Percentiles rank a stretch among this genome's conserved stretches.
Conservation (phyloP, 2,113 vertebrate genomes). For the Panthera tigris region DNA sequence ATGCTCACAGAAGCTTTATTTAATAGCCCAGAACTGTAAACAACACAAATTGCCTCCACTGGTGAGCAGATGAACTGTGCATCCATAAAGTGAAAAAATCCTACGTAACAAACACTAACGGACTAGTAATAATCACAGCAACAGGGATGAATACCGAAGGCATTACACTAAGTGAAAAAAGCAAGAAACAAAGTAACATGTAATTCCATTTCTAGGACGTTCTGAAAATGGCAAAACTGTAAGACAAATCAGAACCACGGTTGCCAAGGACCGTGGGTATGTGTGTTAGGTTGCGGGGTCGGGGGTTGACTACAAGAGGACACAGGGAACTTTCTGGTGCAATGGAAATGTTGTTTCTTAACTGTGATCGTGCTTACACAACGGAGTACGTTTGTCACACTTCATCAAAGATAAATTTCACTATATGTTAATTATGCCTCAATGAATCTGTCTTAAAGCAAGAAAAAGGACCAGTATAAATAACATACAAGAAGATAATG, state of each 20-base stretch:
- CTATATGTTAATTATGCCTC: neutral
- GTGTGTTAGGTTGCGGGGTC: neutral
- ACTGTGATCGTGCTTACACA: neutral
- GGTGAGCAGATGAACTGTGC: neutral
- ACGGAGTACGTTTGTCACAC: neutral
- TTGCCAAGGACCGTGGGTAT: neutral
- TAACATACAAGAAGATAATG: neutral
- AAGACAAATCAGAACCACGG: neutral
- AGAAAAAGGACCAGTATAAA: neutral
- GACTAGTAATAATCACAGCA: neutral
- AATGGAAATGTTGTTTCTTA: neutral
- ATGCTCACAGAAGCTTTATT: neutral
- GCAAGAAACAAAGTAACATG: neutral
- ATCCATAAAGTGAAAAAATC: neutral
- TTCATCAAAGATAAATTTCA: neutral
- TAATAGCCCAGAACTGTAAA: neutral
- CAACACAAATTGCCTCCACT: neutral
- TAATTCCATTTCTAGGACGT: neutral
- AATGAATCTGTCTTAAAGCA: neutral
- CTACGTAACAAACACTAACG: neutral
- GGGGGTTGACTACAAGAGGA: neutral
- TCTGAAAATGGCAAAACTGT: neutral
- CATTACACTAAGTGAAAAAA: neutral
- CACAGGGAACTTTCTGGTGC: neutral
- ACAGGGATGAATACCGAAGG: neutral